Evolutionary conservation across 2,888 invertebrate species (phyloP).

Genomic region (Parelbella ahira): DNA sequence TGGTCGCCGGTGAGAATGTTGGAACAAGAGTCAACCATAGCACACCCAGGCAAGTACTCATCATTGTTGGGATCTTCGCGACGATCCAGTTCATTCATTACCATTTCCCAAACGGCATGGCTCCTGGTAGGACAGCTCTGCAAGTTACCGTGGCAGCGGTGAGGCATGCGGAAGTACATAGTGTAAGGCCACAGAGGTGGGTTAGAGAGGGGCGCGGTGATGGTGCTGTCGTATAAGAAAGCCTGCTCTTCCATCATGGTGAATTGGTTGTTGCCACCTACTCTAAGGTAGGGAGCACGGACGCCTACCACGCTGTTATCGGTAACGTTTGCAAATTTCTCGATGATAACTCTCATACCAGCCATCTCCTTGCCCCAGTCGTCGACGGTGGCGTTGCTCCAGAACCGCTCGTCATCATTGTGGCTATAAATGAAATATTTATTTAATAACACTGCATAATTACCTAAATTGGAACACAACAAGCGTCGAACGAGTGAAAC

Average conservation of each 20-base stretch:
- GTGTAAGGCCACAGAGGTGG: slow-evolving; percentile 99
- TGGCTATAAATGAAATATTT: slow-evolving; percentile 80
- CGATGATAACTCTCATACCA: slow-evolving; percentile 93
- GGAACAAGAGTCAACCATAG: slow-evolving; percentile 97
- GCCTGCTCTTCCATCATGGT: slow-evolving; percentile 98
- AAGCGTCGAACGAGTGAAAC: too few species aligned
- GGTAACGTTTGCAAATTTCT: slow-evolving; percentile 93
- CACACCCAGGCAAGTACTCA: slow-evolving; percentile 94
- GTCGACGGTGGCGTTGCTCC: slow-evolving; percentile 95
- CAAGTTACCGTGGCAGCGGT: slow-evolving; percentile 94
- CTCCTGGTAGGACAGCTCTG: slow-evolving; percentile 95
- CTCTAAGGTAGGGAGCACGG: slow-evolving; percentile 92
- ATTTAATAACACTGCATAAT: too few species aligned
- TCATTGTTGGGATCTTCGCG: slow-evolving; percentile 94
- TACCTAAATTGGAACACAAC: too few species aligned
- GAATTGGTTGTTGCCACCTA: slow-evolving; percentile 97
- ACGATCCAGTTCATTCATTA: slow-evolving; percentile 95
- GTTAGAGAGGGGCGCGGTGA: slow-evolving; percentile 93
- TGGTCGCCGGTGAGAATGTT: slow-evolving; percentile 95
- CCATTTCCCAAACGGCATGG: slow-evolving; percentile 98
- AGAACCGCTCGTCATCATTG: slow-evolving; percentile 94
- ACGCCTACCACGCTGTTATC: slow-evolving; percentile 96
- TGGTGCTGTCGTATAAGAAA: slow-evolving; percentile 97
- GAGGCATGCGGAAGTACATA: slow-evolving; percentile 98
- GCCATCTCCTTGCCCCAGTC: slow-evolving; percentile 98